Evolutionary conservation across 2,888 invertebrate genomes (phyloP).

Genomic region (Acrocera orbiculus): DNA sequence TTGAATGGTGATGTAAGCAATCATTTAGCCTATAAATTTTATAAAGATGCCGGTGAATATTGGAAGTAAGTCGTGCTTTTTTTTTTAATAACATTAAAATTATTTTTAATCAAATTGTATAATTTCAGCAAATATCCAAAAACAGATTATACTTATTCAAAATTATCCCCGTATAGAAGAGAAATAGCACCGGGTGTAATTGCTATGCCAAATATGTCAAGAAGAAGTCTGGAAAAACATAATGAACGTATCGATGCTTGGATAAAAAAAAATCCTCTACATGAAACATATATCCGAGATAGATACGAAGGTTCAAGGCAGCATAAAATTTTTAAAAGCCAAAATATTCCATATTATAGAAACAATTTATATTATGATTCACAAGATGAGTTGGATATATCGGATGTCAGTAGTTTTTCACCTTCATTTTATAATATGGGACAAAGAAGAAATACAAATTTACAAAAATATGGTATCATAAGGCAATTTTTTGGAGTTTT

Average conservation of each 20-base stretch:
- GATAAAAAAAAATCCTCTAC: constrained; percentile 23
- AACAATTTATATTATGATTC: constrained; percentile 25
- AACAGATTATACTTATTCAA: constrained; percentile 81
- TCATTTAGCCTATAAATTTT: constrained; percentile 52
- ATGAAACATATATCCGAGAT: constrained; percentile 25
- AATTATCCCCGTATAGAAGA: constrained; percentile 61
- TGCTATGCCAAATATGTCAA: constrained; percentile 80
- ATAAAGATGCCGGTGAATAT: constrained; percentile 62
- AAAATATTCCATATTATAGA: constrained; percentile 6
- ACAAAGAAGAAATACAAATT: too few relatives aligned
- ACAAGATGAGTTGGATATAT: constrained; percentile 25
- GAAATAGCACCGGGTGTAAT: constrained; percentile 63
- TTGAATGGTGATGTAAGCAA: constrained; percentile 22
- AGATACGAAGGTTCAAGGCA: constrained; percentile 14
- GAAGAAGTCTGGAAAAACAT: constrained; percentile 46
- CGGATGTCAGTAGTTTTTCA: constrained; percentile 17
- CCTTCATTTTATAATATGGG: too few relatives aligned
- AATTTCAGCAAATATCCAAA: constrained; percentile 60
- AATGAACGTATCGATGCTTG: constrained; percentile 34
- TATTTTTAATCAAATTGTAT: constrained; percentile 6
- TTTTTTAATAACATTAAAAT: not conserved
- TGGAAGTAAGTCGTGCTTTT: constrained; percentile 52
- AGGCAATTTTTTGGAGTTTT: too few relatives aligned
- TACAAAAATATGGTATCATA: too few relatives aligned
- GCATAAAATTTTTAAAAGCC: constrained; percentile 1